These are phyloP conservation scores for Xenopus laevis DNA, from an alignment of 2,113 vertebrate species.

Conservation along the genomic window DNA sequence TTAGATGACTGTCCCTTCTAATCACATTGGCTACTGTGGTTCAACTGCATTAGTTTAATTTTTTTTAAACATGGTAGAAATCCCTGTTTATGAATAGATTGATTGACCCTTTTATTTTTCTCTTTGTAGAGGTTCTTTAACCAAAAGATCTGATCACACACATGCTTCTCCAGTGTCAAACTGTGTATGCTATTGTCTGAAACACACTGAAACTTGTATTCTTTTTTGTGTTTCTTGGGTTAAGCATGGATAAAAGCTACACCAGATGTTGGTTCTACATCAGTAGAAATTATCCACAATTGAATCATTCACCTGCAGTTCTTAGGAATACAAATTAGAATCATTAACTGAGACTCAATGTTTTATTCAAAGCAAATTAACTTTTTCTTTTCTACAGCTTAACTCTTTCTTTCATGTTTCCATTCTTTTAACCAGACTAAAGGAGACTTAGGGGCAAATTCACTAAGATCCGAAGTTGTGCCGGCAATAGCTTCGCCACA, in stretches of 20 bases:
- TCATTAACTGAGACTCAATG: slow-evolving; percentile 34
- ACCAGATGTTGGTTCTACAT: slow-evolving; percentile 45
- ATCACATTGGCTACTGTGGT: too few species aligned
- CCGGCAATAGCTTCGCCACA: too few species aligned
- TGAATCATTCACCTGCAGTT: slow-evolving; percentile 45
- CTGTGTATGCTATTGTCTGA: too few species aligned
- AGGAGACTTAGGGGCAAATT: too few species aligned
- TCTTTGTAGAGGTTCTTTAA: background rate
- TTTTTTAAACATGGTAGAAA: too few species aligned
- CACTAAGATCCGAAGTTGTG: too few species aligned
- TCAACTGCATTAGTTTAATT: too few species aligned
- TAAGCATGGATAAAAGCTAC: slow-evolving; percentile 25
- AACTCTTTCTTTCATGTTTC: slow-evolving; percentile 15
- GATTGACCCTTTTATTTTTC: too few species aligned
- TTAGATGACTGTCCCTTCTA: too few species aligned
- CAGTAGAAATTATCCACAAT: slow-evolving; percentile 45
- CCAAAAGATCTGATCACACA: slow-evolving; percentile 4
- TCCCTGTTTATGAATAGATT: too few species aligned
- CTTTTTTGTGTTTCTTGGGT: slow-evolving; percentile 26
- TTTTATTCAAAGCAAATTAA: slow-evolving; percentile 25
- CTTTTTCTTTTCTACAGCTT: slow-evolving; percentile 8
- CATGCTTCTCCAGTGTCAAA: too few species aligned
- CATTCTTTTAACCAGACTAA: too few species aligned
- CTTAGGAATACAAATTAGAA: slow-evolving; percentile 45
- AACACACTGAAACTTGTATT: background rate